These are phyloP conservation scores for Alaudala cheleensis DNA, from an alignment of 2,113 vertebrate species.

Conservation along the genomic window DNA sequence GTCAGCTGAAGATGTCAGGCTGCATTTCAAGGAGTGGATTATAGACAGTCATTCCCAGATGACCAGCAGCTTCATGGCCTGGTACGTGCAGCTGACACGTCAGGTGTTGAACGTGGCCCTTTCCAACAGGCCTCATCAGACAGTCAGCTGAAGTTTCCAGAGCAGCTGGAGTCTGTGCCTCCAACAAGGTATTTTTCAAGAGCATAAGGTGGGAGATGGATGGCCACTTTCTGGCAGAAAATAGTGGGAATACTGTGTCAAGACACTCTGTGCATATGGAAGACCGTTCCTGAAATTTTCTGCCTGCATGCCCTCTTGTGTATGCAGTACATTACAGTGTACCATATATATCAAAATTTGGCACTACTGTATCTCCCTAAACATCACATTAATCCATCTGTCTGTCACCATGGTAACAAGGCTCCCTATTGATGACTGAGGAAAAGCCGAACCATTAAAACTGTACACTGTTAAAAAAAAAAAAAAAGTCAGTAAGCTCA, in stretches of 20 bases:
- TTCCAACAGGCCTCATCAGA: neutral
- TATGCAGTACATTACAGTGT: neutral
- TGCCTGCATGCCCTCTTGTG: neutral
- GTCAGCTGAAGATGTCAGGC: neutral
- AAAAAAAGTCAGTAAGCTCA: neutral
- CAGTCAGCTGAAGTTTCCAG: neutral
- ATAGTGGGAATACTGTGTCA: neutral
- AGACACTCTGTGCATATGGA: neutral
- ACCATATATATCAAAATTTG: conserved; percentile 43
- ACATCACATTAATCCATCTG: conserved; percentile 10
- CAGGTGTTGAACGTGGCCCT: neutral
- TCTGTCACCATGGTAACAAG: conserved; percentile 61
- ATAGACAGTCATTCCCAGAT: neutral
- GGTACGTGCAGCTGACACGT: rapidly evolving
- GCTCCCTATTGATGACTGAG: conserved; percentile 54
- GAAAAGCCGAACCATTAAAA: conserved; percentile 30
- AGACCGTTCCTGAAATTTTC: neutral
- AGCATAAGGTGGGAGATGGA: neutral
- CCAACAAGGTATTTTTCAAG: neutral
- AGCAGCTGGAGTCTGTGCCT: neutral
- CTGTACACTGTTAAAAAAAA: neutral
- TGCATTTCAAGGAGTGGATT: neutral
- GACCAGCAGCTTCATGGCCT: neutral
- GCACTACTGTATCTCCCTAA: conserved; percentile 28
- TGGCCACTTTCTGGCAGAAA: neutral